These are phyloP conservation scores for Orthosia gothica DNA, from an alignment of 2,888 invertebrate species.

Conservation along the genomic window DNA sequence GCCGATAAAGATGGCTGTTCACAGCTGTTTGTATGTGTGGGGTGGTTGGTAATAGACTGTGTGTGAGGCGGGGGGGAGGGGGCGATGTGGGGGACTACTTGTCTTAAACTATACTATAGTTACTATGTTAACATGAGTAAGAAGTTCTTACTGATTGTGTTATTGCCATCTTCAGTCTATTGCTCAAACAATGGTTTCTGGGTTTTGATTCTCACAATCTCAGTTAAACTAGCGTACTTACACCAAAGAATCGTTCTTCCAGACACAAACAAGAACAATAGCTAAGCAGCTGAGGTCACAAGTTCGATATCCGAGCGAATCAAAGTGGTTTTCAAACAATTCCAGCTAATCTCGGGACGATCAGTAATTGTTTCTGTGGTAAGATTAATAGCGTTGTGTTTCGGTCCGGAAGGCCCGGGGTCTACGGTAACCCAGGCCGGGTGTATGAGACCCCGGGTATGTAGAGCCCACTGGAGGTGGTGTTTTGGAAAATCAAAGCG, in stretches of 20 bases:
- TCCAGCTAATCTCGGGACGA: slow-evolving; percentile 40
- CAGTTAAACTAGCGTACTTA: neutral
- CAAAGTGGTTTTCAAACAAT: slow-evolving; percentile 53
- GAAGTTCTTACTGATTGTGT: neutral
- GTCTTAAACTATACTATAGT: neutral
- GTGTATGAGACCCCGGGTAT: neutral
- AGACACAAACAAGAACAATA: slow-evolving; percentile 31
- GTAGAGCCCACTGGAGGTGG: slow-evolving; percentile 38
- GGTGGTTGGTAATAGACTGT: slow-evolving; percentile 45
- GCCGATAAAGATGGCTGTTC: slow-evolving; percentile 38
- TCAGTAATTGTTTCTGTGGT: slow-evolving; percentile 51
- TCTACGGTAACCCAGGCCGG: slow-evolving; percentile 1
- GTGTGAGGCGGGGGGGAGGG: slow-evolving; percentile 37
- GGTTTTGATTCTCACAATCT: neutral
- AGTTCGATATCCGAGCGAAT: slow-evolving; percentile 42
- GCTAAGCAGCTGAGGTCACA: slow-evolving; percentile 22
- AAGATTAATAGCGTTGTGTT: slow-evolving; percentile 49
- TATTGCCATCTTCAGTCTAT: neutral
- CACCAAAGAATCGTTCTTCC: slow-evolving; percentile 15
- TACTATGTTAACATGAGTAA: neutral
- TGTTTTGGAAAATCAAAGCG: slow-evolving; percentile 65
- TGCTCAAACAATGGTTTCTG: neutral
- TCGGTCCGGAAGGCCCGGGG: slow-evolving; percentile 28
- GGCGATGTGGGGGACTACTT: slow-evolving; percentile 36
- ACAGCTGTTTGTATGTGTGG: slow-evolving; percentile 53